Evolutionary conservation across 2,113 vertebrate species (phyloP).

Genomic region (Tretioscincus oriximinensis): DNA sequence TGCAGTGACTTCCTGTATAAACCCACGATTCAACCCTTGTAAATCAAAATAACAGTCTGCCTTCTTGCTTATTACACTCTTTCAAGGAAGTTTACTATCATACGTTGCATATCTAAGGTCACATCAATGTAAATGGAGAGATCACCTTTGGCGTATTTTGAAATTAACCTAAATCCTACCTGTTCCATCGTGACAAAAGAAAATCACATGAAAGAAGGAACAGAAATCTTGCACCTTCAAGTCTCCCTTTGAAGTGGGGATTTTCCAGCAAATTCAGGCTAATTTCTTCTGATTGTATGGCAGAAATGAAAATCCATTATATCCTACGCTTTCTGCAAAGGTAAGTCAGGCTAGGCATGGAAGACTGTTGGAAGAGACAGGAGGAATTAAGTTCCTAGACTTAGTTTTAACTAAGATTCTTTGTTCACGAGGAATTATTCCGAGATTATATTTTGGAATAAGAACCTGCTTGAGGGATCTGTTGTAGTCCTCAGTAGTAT

Average conservation of each 20-base stretch:
- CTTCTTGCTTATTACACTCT: neutral
- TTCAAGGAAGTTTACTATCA: neutral
- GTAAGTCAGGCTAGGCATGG: too few species aligned
- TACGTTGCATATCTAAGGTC: neutral
- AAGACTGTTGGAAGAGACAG: too few species aligned
- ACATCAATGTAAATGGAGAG: neutral
- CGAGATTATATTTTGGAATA: too few species aligned
- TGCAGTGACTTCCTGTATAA: neutral
- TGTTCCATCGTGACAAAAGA: neutral
- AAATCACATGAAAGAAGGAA: too few species aligned
- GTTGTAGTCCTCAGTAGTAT: too few species aligned
- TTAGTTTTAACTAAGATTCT: too few species aligned
- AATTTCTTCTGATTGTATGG: constrained; percentile 50
- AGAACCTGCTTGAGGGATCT: too few species aligned
- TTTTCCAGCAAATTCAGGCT: neutral
- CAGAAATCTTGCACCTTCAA: too few species aligned
- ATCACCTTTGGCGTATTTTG: neutral
- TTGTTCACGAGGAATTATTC: too few species aligned
- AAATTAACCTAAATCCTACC: neutral
- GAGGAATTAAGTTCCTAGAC: too few species aligned
- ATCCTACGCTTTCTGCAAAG: neutral
- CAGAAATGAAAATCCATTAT: constrained; percentile 24
- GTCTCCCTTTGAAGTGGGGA: too few species aligned
- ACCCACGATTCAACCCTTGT: neutral
- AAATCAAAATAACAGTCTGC: neutral